Percentiles rank a stretch among this genome's conserved stretches.
These are phyloP conservation scores for Steinernema hermaphroditum DNA, from an alignment of 2,888 invertebrate species.

Conservation along the genomic window DNA sequence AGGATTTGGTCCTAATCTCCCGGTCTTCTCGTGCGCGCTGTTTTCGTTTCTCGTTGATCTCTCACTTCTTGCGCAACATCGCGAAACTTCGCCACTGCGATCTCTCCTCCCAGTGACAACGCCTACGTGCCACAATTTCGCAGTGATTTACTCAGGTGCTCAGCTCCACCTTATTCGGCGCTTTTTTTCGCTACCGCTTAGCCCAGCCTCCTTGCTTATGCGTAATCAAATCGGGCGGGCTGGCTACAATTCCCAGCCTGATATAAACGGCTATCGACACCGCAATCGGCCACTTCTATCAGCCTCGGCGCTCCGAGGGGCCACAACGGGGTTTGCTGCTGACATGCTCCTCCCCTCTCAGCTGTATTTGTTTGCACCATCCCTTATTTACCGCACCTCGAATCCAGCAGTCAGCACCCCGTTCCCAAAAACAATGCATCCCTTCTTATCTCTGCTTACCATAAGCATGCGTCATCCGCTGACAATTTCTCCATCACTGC, in stretches of 20 bases:
- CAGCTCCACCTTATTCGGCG: neutral
- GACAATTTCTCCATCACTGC: too few species aligned
- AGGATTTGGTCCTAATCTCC: constrained; percentile 17
- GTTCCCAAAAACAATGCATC: constrained; percentile 12
- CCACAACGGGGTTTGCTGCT: constrained; percentile 25
- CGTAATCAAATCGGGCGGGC: constrained; percentile 30
- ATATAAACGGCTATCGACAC: constrained; percentile 15
- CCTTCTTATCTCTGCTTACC: neutral
- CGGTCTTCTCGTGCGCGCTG: neutral
- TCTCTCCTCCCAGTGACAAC: neutral
- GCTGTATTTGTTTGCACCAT: constrained; percentile 31
- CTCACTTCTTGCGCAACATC: constrained; percentile 7
- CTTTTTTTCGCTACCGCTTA: constrained; percentile 11
- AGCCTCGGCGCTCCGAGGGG: constrained; percentile 11
- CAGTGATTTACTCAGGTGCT: neutral
- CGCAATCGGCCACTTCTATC: constrained; percentile 28
- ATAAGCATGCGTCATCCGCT: too few species aligned
- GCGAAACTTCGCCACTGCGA: neutral
- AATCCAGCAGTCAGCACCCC: neutral
- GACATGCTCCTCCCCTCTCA: constrained; percentile 14
- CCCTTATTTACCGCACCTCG: constrained; percentile 6
- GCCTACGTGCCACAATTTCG: neutral
- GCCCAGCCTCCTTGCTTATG: constrained; percentile 28
- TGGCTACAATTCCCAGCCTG: constrained; percentile 24
- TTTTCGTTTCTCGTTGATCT: neutral